phyloP scores from a whole-genome alignment of 2,888 invertebrate species.

The Opisthograptis luteolata region DNA sequence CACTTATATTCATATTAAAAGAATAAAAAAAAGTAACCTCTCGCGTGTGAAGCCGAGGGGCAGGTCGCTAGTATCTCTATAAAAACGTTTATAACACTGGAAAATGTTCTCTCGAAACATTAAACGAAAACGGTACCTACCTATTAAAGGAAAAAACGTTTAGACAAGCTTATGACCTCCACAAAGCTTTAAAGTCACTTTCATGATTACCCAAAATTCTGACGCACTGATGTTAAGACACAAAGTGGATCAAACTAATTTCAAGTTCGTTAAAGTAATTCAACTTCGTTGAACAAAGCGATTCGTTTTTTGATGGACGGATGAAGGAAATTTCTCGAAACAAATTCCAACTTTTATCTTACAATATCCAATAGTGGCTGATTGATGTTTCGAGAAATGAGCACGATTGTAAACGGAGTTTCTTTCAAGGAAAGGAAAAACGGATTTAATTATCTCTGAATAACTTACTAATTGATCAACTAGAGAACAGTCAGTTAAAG shows the following conservation, averaged over 20 bases:
- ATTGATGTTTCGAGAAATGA: conserved; percentile 30
- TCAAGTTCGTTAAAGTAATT: conserved; percentile 40
- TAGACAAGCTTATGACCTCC: conserved; percentile 12
- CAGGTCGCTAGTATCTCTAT: not conserved
- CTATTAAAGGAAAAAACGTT: not conserved
- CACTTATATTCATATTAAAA: no score
- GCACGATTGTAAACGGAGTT: conserved; percentile 13
- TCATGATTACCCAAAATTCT: conserved; percentile 19
- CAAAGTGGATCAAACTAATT: conserved; percentile 43
- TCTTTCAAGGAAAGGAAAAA: conserved; percentile 19
- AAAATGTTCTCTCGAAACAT: not conserved
- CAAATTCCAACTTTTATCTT: conserved; percentile 37
- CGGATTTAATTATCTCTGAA: conserved; percentile 19
- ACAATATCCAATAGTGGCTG: conserved; percentile 32
- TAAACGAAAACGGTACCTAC: not conserved
- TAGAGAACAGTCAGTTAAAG: conserved; percentile 4
- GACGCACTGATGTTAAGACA: conserved; percentile 23
- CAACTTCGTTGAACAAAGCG: conserved; percentile 39
- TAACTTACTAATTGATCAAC: conserved; percentile 14
- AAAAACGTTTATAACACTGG: not conserved
- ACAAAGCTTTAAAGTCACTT: conserved; percentile 20
- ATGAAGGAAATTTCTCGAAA: conserved; percentile 32
- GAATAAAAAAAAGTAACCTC: no score
- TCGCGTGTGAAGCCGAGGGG: no score
- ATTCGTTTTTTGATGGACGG: conserved; percentile 36